phyloP scores from a whole-genome alignment of 2,888 invertebrate genomes.

The Hirudinaria manillensis region DNA sequence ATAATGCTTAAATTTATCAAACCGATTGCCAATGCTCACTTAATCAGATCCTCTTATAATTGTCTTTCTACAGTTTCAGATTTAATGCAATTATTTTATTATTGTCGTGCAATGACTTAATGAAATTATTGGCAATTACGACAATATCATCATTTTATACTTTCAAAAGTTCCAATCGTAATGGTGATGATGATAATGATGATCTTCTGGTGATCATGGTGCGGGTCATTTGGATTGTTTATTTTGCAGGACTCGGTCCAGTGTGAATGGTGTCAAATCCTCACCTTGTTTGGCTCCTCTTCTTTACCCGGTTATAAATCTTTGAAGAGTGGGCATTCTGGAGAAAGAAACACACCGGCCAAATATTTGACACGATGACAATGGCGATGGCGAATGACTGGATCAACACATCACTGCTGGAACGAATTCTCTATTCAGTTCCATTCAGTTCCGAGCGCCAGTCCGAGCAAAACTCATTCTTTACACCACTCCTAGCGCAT shows the following conservation, averaged over 20 bases:
- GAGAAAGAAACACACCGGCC: constrained; percentile 9
- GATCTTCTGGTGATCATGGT: background rate
- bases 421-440: too few relatives aligned
- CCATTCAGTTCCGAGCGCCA: too few relatives aligned
- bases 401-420: constrained; percentile 10
- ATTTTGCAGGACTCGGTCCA: too few relatives aligned
- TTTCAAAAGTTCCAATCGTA: too few relatives aligned
- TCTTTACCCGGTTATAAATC: background rate
- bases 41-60: background rate
- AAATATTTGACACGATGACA: constrained; percentile 14
- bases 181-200: background rate
- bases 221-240: too few relatives aligned
- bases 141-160: too few relatives aligned
- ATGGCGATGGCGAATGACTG: background rate
- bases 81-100: background rate
- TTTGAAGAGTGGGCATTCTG: constrained; percentile 4
- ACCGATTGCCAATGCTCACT: background rate
- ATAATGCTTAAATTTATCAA: background rate
- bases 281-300: background rate
- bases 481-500: too few relatives aligned
- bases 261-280: too few relatives aligned
- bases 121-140: too few relatives aligned
- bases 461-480: too few relatives aligned
- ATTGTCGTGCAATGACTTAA: too few relatives aligned
- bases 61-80: background rate